These are phyloP conservation scores for Orycteropus afer DNA, from an alignment of 2,113 vertebrate genomes.

Conservation along the genomic window DNA sequence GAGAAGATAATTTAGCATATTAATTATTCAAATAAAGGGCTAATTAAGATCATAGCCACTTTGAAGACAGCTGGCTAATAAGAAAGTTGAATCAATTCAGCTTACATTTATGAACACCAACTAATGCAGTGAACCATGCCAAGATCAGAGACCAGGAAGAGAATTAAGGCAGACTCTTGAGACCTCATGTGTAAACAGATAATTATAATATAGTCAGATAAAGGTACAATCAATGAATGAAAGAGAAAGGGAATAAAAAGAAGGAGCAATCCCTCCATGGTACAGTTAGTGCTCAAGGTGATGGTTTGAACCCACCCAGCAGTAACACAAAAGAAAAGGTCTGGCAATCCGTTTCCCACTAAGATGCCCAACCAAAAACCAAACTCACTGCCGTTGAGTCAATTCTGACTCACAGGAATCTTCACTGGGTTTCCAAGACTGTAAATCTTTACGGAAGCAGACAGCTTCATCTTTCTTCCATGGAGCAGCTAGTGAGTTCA, in stretches of 20 bases:
- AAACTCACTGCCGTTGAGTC: too few species aligned
- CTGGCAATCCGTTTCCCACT: too few species aligned
- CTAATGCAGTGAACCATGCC: neutral
- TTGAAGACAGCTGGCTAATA: neutral
- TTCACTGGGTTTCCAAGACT: too few species aligned
- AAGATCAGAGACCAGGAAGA: neutral
- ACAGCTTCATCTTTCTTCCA: too few species aligned
- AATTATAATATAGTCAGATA: neutral
- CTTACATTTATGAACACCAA: neutral
- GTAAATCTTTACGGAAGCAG: too few species aligned
- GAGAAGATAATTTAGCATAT: constrained; percentile 23
- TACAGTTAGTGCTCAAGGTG: too few species aligned
- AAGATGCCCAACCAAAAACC: too few species aligned
- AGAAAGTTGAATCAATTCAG: constrained; percentile 7
- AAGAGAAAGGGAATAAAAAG: neutral
- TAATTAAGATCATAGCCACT: neutral
- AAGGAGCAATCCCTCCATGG: too few species aligned
- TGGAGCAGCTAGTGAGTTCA: too few species aligned
- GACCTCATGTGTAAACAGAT: neutral
- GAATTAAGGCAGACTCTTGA: neutral
- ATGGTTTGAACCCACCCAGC: too few species aligned
- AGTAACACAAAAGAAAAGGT: too few species aligned
- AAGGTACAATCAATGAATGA: neutral
- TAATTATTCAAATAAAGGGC: constrained; percentile 12
- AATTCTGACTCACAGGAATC: too few species aligned